Base-by-base conservation (phyloP, 2,797 vertebrate species). In the Alfaro cultratus region DNA sequence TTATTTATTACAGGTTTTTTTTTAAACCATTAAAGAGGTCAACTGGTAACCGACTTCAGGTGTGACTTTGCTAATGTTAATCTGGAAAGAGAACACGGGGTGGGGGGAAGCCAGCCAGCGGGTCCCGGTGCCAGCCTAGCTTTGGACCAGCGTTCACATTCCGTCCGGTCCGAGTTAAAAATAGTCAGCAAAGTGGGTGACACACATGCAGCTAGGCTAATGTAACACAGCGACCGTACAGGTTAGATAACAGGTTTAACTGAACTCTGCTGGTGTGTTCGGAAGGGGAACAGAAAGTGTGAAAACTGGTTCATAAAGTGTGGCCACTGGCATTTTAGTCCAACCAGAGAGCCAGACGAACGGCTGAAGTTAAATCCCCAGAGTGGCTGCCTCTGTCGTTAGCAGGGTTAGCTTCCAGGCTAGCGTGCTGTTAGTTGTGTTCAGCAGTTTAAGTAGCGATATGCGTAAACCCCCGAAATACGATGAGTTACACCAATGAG, bases 181-280 rank as follows among this genome's bases (percentile, higher is more conserved):
- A 96, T 96, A 96, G 94, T 80, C 76, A 76, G 70, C 77, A 84
- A 92, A 90, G 89, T 92, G 89, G 93, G 92, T 95, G 93, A 95
- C 93, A 94, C 84, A 94, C 89, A 95, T 92, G 88, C 85, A 29
- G 91, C 90, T 88, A 86, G 82, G 91, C 92, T 92, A 92, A 90
- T 86, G 90, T 89, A 89, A 93, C 86, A 84, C 83, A 88, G 83
- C 90, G 80, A 92, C 90, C 82, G 86, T 87, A 84, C 83, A 36
- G 87, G 80, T 85, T 89, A 89, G 84, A 81, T 85, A 89, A 85
- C 84, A 77, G 29, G 45, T 71, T 57, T 62, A 67, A 75, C 46
- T 74, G 67, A 39, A 68, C 75, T 83, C 70, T 29, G 21, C 2
- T 4, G 18, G 26, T 5, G 45, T 26, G 23, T 74, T 34, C 0